Evolutionary conservation across 2,797 vertebrate species (phyloP).

Genomic region (Lepus oiostolus): DNA sequence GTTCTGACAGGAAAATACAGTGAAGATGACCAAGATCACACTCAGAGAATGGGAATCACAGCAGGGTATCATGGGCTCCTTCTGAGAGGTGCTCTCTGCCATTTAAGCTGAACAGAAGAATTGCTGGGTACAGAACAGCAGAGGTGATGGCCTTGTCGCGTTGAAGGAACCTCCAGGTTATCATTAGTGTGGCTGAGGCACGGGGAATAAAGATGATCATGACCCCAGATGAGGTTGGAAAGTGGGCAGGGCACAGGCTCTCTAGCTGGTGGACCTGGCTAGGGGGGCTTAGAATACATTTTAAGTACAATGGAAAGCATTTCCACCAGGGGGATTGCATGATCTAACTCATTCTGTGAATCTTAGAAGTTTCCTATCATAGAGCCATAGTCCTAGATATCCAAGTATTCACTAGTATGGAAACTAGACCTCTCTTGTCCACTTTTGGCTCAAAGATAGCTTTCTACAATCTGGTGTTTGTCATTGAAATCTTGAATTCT

Average conservation of each 20-base stretch:
- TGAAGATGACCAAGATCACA: not conserved
- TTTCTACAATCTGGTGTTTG: not conserved
- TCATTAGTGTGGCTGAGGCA: too few species aligned
- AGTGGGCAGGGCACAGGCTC: too few species aligned
- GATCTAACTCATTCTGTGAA: not conserved
- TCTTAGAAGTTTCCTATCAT: not conserved
- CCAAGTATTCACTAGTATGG: not conserved
- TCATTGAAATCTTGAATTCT: not conserved
- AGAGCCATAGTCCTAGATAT: not conserved
- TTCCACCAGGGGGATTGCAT: not conserved
- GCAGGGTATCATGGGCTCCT: not conserved
- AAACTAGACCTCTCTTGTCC: too few species aligned
- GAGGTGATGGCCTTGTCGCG: not conserved
- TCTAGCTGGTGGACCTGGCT: not conserved
- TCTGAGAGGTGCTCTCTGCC: not conserved
- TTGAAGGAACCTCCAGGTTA: not conserved
- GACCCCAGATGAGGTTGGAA: rapidly evolving
- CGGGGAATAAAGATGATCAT: rapidly evolving
- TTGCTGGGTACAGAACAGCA: not conserved
- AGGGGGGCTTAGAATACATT: not conserved
- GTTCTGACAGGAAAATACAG: not conserved
- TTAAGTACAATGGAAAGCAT: not conserved
- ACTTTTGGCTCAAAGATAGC: not conserved
- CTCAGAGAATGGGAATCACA: not conserved
- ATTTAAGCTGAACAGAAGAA: not conserved